phyloP scores from a whole-genome alignment of 2,113 vertebrate genomes.

The Coptodon rendalli region DNA sequence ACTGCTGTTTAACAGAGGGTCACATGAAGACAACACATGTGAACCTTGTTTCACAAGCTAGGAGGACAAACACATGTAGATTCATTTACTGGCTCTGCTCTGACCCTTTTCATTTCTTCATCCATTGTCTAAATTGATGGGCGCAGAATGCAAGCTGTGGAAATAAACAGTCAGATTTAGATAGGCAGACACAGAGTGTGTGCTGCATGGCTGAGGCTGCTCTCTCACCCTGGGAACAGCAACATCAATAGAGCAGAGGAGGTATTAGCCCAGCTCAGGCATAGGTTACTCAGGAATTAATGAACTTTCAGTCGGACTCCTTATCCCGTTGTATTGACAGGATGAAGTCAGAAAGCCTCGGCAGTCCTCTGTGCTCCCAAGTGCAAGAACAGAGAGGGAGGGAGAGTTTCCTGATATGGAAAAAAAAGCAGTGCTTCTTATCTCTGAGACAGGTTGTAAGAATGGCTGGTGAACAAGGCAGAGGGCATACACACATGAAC shows the following conservation, averaged over 20 bases:
- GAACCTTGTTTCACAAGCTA: not conserved
- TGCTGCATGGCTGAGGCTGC: constrained; percentile 41
- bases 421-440: constrained; percentile 41
- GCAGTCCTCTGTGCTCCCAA: constrained; percentile 18
- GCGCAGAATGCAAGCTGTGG: not conserved
- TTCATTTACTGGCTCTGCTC: not conserved
- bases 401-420: constrained; percentile 34
- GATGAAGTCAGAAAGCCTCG: constrained; percentile 53
- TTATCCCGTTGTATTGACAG: constrained; percentile 58
- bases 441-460: constrained; percentile 55
- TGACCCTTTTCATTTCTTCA: not conserved
- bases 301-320: constrained; percentile 61
- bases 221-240: constrained; percentile 47
- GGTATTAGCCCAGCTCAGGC: constrained; percentile 45
- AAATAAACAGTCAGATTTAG: not conserved
- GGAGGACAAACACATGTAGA: not conserved
- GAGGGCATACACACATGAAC: constrained; percentile 18
- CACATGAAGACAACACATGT: not conserved
- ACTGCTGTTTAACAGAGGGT: not conserved
- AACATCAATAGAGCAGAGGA: constrained; percentile 54
- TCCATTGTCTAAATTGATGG: not conserved
- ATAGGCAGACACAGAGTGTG: not conserved
- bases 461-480: constrained; percentile 26
- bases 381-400: constrained; percentile 18
- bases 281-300: constrained; percentile 63